Percentiles rank a stretch among this genome's conserved stretches.
Conservation (phyloP, 2,113 vertebrate genomes). For the Oncorhynchus masou region DNA sequence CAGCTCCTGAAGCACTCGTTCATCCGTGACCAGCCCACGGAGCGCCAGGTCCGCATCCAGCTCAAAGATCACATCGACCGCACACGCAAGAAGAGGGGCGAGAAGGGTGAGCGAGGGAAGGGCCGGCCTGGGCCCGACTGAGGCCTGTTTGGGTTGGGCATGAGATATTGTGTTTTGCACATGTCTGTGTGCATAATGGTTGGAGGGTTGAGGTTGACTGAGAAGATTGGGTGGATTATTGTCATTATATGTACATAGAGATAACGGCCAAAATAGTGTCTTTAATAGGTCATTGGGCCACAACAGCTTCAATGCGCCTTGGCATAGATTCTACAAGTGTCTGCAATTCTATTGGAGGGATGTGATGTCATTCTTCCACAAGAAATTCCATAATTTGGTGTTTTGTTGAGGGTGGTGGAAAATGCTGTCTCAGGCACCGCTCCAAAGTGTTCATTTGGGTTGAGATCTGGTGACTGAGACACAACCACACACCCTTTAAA, state of each 20-base stretch:
- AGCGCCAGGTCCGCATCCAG: conserved; percentile 92
- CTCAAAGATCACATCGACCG: conserved; percentile 93
- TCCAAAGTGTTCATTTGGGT: too few species aligned
- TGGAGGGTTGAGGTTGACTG: background rate
- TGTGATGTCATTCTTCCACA: too few species aligned
- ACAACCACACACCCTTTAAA: too few species aligned
- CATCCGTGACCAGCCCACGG: conserved; percentile 90
- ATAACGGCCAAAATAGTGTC: too few species aligned
- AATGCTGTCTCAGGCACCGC: too few species aligned
- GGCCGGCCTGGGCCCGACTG: background rate
- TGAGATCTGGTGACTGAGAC: too few species aligned
- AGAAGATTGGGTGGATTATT: background rate
- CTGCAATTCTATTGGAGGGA: too few species aligned
- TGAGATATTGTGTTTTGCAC: background rate
- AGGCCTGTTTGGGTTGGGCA: background rate
- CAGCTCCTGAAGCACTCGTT: conserved; percentile 91
- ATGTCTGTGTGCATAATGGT: background rate
- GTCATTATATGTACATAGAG: background rate
- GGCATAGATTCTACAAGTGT: too few species aligned
- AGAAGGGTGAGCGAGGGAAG: conserved; percentile 78
- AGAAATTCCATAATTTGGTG: too few species aligned
- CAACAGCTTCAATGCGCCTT: too few species aligned
- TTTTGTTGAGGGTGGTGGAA: too few species aligned
- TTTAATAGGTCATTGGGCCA: too few species aligned
- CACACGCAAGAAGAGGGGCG: conserved; percentile 87